These are phyloP conservation scores for Polyommatus icarus DNA, from an alignment of 2,888 invertebrate genomes.

Conservation along the genomic window DNA sequence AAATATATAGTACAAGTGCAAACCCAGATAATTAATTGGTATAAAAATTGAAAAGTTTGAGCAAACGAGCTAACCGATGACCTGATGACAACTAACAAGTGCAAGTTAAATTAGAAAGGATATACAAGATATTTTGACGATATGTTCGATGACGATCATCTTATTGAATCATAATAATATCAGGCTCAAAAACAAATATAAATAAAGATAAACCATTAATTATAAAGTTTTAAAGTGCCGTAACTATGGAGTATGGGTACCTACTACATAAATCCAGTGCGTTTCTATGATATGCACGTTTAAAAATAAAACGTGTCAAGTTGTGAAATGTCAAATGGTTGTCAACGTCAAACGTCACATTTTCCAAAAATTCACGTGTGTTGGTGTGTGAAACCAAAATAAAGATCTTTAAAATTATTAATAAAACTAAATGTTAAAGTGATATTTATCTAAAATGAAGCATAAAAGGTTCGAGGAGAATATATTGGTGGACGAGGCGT, in stretches of 20 bases:
- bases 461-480: constrained; percentile 77
- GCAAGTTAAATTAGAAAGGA: no score
- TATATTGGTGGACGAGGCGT: constrained; percentile 72
- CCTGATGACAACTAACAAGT: neutral
- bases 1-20: neutral
- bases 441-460: constrained; percentile 56
- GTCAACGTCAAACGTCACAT: constrained; percentile 32
- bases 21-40: neutral
- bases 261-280: no score
- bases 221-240: no score
- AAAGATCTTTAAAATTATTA: constrained; percentile 12
- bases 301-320: constrained; percentile 28
- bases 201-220: no score
- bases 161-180: no score
- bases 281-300: neutral
- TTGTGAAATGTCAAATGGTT: constrained; percentile 33
- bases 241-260: no score
- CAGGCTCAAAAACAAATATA: no score
- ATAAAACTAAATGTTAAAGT: constrained; percentile 1
- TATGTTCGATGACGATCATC: no score
- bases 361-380: constrained; percentile 27
- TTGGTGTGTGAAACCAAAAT: constrained; percentile 22
- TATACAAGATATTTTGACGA: no score
- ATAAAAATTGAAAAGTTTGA: neutral
- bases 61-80: neutral